Evolutionary conservation across 2,113 vertebrate species (phyloP).

Genomic region (Sinocyclocheilus rhinocerous): DNA sequence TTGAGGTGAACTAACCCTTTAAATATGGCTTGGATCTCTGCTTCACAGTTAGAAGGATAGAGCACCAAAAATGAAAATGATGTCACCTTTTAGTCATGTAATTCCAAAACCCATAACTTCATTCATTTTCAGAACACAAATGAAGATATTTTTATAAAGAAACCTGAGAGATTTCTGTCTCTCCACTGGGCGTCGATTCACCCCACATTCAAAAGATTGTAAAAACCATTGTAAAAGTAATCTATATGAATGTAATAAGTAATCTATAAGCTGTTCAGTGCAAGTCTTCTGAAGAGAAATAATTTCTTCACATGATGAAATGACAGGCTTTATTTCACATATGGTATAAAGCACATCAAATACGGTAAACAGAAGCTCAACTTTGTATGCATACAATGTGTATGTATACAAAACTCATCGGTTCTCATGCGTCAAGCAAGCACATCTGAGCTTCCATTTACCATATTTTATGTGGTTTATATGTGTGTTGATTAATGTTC

Average conservation of each 20-base stretch:
- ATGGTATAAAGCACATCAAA: too few relatives aligned
- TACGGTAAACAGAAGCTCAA: too few relatives aligned
- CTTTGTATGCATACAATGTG: too few relatives aligned
- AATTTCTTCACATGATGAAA: too few relatives aligned
- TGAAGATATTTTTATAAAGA: neutral
- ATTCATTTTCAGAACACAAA: neutral
- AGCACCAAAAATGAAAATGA: neutral
- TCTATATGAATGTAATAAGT: too few relatives aligned
- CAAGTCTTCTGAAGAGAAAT: too few relatives aligned
- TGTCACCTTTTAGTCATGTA: neutral
- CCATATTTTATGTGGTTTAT: neutral
- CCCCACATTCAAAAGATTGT: neutral
- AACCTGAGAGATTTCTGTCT: neutral
- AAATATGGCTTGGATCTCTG: neutral
- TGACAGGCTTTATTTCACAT: too few relatives aligned
- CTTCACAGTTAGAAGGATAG: neutral
- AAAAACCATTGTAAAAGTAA: neutral
- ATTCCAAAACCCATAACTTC: neutral
- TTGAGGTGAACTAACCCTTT: too few relatives aligned
- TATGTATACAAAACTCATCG: neutral
- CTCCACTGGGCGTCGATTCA: neutral
- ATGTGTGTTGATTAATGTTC: neutral
- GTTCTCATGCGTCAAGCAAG: neutral
- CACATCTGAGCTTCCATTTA: neutral
- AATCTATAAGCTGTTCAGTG: too few relatives aligned